phyloP scores from a whole-genome alignment of 2,797 vertebrate genomes.

The Anableps anableps region DNA sequence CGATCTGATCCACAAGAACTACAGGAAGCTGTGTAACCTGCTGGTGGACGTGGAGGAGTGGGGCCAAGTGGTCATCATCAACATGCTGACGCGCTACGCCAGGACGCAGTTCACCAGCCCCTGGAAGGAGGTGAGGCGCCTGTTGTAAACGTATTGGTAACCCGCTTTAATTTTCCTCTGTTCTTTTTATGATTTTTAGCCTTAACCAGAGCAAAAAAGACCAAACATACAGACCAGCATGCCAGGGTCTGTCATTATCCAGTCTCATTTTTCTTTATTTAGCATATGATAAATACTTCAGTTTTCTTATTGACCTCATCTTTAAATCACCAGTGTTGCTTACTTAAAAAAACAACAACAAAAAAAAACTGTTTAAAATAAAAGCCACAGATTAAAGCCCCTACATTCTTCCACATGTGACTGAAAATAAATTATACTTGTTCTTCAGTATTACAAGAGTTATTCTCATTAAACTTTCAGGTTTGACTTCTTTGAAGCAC shows the following conservation, averaged over 20 bases:
- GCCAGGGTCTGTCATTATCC: neutral
- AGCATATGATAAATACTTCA: neutral
- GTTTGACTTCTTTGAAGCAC: too few relatives aligned
- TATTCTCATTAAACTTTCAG: too few relatives aligned
- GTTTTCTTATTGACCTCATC: neutral
- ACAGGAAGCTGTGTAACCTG: conserved; percentile 96
- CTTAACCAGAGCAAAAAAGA: neutral
- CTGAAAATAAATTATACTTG: too few relatives aligned
- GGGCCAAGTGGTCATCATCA: conserved; percentile 98
- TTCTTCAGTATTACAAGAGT: too few relatives aligned
- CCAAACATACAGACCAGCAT: neutral
- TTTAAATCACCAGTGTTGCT: neutral
- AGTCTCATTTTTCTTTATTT: neutral
- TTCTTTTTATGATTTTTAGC: neutral
- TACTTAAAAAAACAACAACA: neutral
- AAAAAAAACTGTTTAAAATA: too few relatives aligned
- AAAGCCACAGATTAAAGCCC: too few relatives aligned
- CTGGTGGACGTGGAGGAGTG: conserved; percentile 98
- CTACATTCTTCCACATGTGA: too few relatives aligned
- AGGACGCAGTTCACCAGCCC: conserved; percentile 95
- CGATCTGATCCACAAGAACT: conserved; percentile 98
- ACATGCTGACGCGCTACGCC: conserved; percentile 97
- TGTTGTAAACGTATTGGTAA: neutral
- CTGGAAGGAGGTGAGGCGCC: conserved; percentile 89
- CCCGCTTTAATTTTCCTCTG: neutral